These are phyloP conservation scores for Erynnis tages DNA, from an alignment of 2,888 invertebrate genomes.

Conservation along the genomic window DNA sequence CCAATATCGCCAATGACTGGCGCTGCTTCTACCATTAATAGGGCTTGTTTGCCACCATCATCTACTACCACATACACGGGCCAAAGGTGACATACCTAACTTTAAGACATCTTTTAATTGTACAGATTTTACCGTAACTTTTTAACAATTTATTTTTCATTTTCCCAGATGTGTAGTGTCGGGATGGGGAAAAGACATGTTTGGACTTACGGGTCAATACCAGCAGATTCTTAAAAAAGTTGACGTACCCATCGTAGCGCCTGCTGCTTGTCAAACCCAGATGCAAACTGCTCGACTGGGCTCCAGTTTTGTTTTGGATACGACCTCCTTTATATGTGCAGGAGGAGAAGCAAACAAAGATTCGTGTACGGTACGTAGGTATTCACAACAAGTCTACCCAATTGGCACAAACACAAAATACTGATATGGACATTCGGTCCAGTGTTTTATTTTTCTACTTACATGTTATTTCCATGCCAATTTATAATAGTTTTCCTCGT, in stretches of 20 bases:
- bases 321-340: conserved; percentile 88
- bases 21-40: conserved; percentile 80
- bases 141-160: not conserved
- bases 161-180: conserved; percentile 82
- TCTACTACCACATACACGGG: conserved; percentile 64
- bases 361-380: conserved; percentile 87
- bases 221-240: conserved; percentile 88
- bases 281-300: conserved; percentile 85
- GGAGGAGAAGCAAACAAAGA: conserved; percentile 89
- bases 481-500: not conserved
- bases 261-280: conserved; percentile 83
- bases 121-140: no score
- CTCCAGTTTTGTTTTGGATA: conserved; percentile 81
- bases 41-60: conserved; percentile 82
- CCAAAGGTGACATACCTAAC: conserved; percentile 77
- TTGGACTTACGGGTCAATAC: conserved; percentile 78
- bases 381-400: no score
- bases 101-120: no score
- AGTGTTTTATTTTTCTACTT: no score
- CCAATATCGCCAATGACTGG: conserved; percentile 70
- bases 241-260: conserved; percentile 86
- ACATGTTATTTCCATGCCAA: no score
- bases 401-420: no score
- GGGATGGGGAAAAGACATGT: conserved; percentile 95
- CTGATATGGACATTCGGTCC: no score